phyloP scores from a whole-genome alignment of 2,113 vertebrate species.

The Anguilla rostrata region DNA sequence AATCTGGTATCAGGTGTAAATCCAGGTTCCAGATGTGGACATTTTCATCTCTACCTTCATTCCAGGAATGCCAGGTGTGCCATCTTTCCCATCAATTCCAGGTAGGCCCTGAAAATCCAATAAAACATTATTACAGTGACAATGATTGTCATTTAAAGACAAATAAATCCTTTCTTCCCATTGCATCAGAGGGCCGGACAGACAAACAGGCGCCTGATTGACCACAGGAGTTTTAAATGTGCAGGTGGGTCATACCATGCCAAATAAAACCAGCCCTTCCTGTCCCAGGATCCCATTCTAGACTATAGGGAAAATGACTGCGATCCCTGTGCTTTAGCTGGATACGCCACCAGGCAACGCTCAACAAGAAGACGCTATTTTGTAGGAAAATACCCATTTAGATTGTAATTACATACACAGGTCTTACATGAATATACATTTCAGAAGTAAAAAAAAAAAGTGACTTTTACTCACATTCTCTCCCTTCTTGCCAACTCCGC shows the following conservation, averaged over 20 bases:
- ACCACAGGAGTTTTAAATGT: background rate
- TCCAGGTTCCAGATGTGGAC: background rate
- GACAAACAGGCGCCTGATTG: background rate
- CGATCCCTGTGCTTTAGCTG: no score
- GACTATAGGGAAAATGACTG: no score
- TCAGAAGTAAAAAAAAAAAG: constrained; percentile 6
- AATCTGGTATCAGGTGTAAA: background rate
- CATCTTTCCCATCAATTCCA: constrained; percentile 95
- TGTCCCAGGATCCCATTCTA: no score
- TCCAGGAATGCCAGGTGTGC: constrained; percentile 87
- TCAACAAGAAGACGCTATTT: no score
- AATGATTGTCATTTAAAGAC: background rate
- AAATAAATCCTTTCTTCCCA: background rate
- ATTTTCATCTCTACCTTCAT: constrained; percentile 76
- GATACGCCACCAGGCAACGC: no score
- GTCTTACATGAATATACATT: background rate
- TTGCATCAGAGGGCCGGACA: background rate
- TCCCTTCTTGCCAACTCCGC: constrained; percentile 87
- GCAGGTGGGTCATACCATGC: background rate
- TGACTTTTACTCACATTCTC: constrained; percentile 75
- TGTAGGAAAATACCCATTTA: background rate
- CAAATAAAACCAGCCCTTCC: background rate
- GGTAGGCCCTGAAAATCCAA: constrained; percentile 80
- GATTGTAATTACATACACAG: background rate
- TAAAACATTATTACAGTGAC: constrained; percentile 22